Evolutionary conservation across 2,113 vertebrate genomes (phyloP).

Genomic region (Leucosticte australis): DNA sequence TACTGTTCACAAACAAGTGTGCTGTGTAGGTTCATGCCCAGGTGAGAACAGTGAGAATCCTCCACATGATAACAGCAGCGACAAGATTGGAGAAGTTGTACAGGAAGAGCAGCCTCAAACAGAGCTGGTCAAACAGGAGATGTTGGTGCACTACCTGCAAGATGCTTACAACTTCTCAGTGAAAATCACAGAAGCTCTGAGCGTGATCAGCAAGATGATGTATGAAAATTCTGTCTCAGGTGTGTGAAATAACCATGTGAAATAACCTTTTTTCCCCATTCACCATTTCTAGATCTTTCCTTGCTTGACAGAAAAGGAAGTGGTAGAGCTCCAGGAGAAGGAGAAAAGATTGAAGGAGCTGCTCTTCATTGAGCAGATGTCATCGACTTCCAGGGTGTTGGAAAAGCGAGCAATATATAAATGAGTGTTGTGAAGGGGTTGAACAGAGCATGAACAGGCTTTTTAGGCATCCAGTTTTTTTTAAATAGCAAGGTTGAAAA

Average conservation of each 20-base stretch:
- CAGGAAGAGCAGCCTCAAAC: neutral
- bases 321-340: neutral
- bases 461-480: neutral
- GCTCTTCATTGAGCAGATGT: neutral
- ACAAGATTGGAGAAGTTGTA: neutral
- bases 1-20: neutral
- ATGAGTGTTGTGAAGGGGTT: neutral
- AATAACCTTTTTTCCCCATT: neutral
- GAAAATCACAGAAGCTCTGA: constrained; percentile 88
- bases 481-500: neutral
- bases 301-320: neutral
- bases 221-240: constrained; percentile 90
- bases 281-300: neutral
- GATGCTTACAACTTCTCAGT: constrained; percentile 88
- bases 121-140: constrained; percentile 87
- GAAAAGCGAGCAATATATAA: neutral
- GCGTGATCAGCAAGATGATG: constrained; percentile 87
- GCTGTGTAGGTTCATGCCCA: neutral
- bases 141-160: constrained; percentile 92
- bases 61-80: neutral
- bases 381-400: neutral
- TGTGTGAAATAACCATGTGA: constrained; percentile 19
- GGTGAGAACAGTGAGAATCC: neutral
- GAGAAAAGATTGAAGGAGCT: neutral
- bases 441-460: neutral